Evolutionary conservation across 2,797 vertebrate genomes (phyloP).

Genomic region (Protonibea diacanthus): DNA sequence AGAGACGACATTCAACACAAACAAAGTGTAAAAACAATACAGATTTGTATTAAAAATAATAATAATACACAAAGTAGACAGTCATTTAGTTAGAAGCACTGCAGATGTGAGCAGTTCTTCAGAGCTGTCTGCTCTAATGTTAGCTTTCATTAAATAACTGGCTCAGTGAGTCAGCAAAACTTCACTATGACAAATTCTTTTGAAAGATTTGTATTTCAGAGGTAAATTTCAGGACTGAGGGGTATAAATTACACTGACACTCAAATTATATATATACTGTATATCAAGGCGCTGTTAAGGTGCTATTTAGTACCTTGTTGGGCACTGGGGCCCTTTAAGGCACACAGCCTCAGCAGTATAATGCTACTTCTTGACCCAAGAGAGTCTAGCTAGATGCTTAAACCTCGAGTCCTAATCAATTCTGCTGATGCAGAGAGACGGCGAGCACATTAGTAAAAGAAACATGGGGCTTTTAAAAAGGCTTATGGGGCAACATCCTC

Average conservation of each 20-base stretch:
- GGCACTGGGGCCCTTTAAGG: slow-evolving; percentile 42
- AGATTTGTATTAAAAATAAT: neutral
- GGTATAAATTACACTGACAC: slow-evolving; percentile 35
- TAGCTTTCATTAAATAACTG: slow-evolving; percentile 33
- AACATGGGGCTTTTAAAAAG: slow-evolving; percentile 44
- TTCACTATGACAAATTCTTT: slow-evolving; percentile 26
- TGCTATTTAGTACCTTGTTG: slow-evolving; percentile 30
- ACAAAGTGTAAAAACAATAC: neutral
- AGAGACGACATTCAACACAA: neutral
- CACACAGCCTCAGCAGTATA: slow-evolving; percentile 22
- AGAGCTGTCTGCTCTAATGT: slow-evolving; percentile 5
- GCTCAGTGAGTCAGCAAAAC: slow-evolving; percentile 56
- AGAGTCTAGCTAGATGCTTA: slow-evolving; percentile 51
- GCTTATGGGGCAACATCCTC: slow-evolving; percentile 29
- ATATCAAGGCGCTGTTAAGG: slow-evolving; percentile 29
- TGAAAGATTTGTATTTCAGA: slow-evolving; percentile 33
- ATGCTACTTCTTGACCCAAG: slow-evolving; percentile 44
- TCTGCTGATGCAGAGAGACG: slow-evolving; percentile 48
- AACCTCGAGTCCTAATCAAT: slow-evolving; percentile 56
- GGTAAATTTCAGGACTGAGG: slow-evolving; percentile 29
- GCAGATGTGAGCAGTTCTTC: neutral
- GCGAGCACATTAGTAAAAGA: slow-evolving; percentile 44
- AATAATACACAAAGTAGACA: neutral
- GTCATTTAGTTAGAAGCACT: neutral
- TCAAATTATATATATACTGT: slow-evolving; percentile 19